Conservation (phyloP, 2,888 invertebrate genomes). For the Hedychridium roseum region DNA sequence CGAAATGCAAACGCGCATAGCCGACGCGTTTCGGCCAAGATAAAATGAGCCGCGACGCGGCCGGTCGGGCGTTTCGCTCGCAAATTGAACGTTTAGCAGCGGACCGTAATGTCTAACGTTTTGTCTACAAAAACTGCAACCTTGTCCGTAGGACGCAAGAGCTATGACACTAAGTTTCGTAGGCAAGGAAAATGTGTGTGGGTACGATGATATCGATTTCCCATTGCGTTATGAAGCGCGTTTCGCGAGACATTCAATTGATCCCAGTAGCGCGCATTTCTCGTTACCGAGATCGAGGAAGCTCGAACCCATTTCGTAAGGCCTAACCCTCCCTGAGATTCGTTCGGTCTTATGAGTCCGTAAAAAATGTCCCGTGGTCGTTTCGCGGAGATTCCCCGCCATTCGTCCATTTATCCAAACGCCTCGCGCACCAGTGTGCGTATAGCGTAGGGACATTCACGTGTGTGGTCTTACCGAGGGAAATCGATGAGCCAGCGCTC, state of each 20-base stretch:
- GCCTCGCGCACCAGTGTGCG: not conserved
- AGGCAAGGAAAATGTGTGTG: slow-evolving; percentile 12
- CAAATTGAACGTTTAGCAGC: slow-evolving; percentile 2
- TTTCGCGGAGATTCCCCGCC: slow-evolving; percentile 36
- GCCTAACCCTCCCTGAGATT: slow-evolving; percentile 31
- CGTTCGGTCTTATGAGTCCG: slow-evolving; percentile 29
- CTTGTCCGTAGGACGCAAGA: too few relatives aligned
- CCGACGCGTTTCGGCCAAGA: too few relatives aligned
- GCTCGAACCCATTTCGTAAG: too few relatives aligned
- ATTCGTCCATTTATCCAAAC: slow-evolving; percentile 32
- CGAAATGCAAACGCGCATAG: slow-evolving; percentile 34
- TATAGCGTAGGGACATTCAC: slow-evolving; percentile 9
- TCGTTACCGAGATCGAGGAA: too few relatives aligned
- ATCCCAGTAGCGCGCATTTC: slow-evolving; percentile 47
- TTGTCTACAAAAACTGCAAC: too few relatives aligned
- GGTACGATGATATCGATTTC: slow-evolving; percentile 51
- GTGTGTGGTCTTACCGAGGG: slow-evolving; percentile 16
- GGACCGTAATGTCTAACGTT: too few relatives aligned
- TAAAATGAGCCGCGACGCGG: slow-evolving; percentile 15
- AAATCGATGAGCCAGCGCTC: slow-evolving; percentile 32
- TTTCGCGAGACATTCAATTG: slow-evolving; percentile 46
- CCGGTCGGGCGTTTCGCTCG: slow-evolving; percentile 10
- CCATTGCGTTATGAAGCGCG: slow-evolving; percentile 45
- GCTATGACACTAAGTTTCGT: slow-evolving; percentile 1
- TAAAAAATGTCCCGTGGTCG: slow-evolving; percentile 35